Base-by-base conservation (phyloP, 2,888 invertebrate genomes). In the Ommatoiulus sabulosus region DNA sequence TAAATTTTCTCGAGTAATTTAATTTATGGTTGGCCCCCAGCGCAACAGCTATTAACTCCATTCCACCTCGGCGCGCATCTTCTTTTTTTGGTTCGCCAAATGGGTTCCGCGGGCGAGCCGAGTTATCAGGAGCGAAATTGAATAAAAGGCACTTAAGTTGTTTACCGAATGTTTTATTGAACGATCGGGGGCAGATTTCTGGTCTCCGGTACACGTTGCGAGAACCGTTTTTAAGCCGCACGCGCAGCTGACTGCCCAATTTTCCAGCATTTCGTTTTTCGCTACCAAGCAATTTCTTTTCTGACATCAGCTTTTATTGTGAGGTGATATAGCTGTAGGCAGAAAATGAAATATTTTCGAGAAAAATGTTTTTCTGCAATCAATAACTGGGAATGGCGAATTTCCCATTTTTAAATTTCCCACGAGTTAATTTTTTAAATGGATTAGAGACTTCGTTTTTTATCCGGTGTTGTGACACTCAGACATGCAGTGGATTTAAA, bases 101-200 rank as follows among this genome's bases (percentile, higher is more conserved):
- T 15, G 15, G 52, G 52, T 52, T 52, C 52, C 6, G 52, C 63
- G 17, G 63, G 63, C 15, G 46, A 63, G n/a, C 6, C n/a, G 63
- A 63, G n/a, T 63, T 63, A 63, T 63, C 63, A 63, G 63, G n/a
- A n/a, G 63, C 7, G 63, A 63, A 63, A 63, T 63, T 63, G n/a
- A 63, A 63, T 63, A 63, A 63, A 63, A 63, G n/a, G n/a, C 7
- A 63, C 63, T 63, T n/a, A 63, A 63, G 63, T 63, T 63, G 63
- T 63, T 63, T 63, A 63, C 63, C 63, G 63, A 63, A 63, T 63
- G 63, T n/a, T 17, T n/a, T 63, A 63, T 63, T 63, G 63, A 63
- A 63, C 63, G 63, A n/a, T 17, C 3, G n/a, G 2, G n/a, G 63
- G n/a, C n/a, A 63, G n/a, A 63, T 63, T 63, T 63, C 63, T 63